Conservation (phyloP, 2,888 invertebrate species). For the Coelinius sp. region DNA sequence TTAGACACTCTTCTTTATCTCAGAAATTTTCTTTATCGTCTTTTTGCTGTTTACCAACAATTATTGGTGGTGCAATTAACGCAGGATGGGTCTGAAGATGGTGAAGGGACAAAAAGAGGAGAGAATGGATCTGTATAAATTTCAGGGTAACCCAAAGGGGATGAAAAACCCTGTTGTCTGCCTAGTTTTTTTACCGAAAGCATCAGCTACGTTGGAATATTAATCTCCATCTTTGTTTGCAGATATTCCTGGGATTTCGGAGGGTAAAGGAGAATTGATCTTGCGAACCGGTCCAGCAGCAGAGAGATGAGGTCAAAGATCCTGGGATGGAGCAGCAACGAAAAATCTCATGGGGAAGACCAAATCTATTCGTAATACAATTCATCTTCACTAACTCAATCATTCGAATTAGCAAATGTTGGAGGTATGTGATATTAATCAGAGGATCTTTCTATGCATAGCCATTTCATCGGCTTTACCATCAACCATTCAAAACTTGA, state of each 20-base stretch:
- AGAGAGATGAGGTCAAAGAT: background rate
- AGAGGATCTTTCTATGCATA: background rate
- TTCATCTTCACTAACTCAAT: background rate
- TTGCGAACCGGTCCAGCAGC: slow-evolving; percentile 15
- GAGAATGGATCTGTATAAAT: slow-evolving; percentile 19
- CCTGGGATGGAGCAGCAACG: slow-evolving; percentile 4
- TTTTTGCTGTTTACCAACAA: background rate
- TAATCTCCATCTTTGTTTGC: slow-evolving; percentile 1
- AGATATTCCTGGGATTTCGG: background rate
- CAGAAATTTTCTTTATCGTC: background rate
- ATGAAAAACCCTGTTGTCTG: slow-evolving; percentile 14
- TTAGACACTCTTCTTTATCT: background rate
- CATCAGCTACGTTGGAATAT: background rate
- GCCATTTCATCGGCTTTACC: background rate
- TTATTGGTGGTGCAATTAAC: slow-evolving; percentile 6
- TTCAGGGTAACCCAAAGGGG: slow-evolving; percentile 3
- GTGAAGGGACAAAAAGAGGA: background rate
- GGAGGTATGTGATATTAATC: background rate
- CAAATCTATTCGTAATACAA: background rate
- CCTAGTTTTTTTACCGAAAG: background rate
- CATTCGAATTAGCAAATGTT: background rate
- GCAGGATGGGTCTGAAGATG: background rate
- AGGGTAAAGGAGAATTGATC: background rate
- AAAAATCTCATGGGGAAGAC: slow-evolving; percentile 1
- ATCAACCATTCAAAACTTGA: background rate